These are phyloP conservation scores for Euglossa dilemma DNA, from an alignment of 1,140 invertebrate species.

Conservation along the genomic window DNA sequence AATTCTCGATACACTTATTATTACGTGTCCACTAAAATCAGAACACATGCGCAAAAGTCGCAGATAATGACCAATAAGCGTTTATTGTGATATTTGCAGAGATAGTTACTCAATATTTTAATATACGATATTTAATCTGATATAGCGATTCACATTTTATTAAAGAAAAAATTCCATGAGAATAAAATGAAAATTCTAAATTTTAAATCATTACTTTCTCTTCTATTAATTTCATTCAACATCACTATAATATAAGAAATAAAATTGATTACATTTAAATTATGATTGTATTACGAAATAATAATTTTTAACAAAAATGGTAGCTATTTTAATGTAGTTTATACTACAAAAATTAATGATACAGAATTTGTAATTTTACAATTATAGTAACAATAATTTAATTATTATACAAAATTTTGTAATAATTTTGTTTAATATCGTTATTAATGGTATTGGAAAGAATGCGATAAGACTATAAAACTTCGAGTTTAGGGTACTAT, in stretches of 20 bases:
- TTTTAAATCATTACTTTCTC: background rate
- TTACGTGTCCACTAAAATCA: background rate
- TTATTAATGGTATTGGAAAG: no score
- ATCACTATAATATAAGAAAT: background rate
- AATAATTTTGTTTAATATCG: background rate
- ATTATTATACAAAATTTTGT: background rate
- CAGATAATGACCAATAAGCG: background rate
- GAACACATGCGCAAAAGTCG: conserved; percentile 9
- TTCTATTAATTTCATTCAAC: background rate
- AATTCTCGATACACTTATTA: background rate
- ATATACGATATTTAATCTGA: background rate
- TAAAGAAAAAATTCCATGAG: background rate
- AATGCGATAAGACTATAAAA: background rate
- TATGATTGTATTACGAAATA: background rate
- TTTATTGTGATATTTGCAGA: background rate
- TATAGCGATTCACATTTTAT: background rate
- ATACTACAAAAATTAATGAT: background rate
- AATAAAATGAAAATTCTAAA: background rate
- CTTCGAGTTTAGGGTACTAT: no score
- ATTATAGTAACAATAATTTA: background rate
- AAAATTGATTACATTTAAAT: background rate
- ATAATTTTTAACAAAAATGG: no score
- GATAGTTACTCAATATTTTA: background rate
- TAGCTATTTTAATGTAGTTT: background rate
- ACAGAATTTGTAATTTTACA: background rate